Conservation (phyloP, 2,113 vertebrate genomes). For the Forbesichthys agassizii region DNA sequence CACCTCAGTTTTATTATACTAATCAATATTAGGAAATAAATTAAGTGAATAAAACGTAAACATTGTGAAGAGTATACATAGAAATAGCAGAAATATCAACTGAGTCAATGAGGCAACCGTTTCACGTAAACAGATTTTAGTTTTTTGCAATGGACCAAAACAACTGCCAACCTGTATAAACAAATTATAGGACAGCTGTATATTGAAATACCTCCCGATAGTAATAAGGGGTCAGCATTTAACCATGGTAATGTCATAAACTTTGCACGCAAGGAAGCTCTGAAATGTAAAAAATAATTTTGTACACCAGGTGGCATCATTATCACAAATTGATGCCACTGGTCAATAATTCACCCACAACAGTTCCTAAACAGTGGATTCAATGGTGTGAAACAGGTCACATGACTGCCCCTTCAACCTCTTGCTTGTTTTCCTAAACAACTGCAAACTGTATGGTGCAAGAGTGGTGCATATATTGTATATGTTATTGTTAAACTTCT, state of each 20-base stretch:
- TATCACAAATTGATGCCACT: slow-evolving; percentile 21
- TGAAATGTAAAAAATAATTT: slow-evolving; percentile 16
- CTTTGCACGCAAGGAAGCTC: background rate
- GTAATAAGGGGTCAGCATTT: slow-evolving; percentile 17
- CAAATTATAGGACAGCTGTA: slow-evolving; percentile 13
- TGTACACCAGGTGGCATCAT: slow-evolving; percentile 63
- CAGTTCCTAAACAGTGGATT: slow-evolving; percentile 14
- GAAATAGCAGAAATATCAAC: slow-evolving; percentile 47
- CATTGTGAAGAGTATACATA: slow-evolving; percentile 55
- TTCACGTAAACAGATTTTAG: slow-evolving; percentile 31
- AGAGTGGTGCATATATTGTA: slow-evolving; percentile 15
- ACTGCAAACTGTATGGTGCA: slow-evolving; percentile 3
- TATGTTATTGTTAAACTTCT: slow-evolving; percentile 18
- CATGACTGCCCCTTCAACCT: slow-evolving; percentile 14
- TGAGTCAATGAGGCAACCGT: slow-evolving; percentile 42
- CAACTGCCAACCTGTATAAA: slow-evolving; percentile 17
- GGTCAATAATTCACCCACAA: slow-evolving; percentile 6
- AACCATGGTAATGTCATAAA: slow-evolving; percentile 12
- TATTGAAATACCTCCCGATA: slow-evolving; percentile 16
- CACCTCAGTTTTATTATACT: slow-evolving; percentile 54
- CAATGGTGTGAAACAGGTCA: slow-evolving; percentile 4
- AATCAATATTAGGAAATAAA: slow-evolving; percentile 71
- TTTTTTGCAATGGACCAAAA: slow-evolving; percentile 39
- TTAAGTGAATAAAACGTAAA: slow-evolving; percentile 68
- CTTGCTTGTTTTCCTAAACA: background rate